phyloP scores from a whole-genome alignment of 2,888 invertebrate genomes.

The Megaustenia siamemsis region DNA sequence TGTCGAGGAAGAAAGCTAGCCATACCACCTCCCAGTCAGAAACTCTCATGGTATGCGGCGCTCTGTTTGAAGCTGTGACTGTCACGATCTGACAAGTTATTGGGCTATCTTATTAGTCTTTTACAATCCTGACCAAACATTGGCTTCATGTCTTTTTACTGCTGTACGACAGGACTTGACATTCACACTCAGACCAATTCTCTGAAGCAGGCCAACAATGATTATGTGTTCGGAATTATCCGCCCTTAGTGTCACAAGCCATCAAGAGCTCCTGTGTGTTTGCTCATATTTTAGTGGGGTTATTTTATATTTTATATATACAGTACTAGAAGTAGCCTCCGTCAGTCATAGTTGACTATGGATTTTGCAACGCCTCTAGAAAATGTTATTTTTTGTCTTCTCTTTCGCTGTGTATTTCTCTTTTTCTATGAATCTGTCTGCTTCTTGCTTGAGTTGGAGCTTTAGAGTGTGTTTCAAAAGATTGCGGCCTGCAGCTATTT shows the following conservation, averaged over 20 bases:
- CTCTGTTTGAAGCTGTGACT: background rate
- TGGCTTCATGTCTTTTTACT: background rate
- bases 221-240: background rate
- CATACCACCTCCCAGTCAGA: background rate
- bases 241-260: background rate
- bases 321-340: too few relatives aligned
- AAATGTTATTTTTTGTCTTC: too few relatives aligned
- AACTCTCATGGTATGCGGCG: background rate
- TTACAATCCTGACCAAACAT: slow-evolving; percentile 1
- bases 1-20: background rate
- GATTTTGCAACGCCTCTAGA: too few relatives aligned
- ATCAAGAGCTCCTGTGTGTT: too few relatives aligned
- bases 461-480: too few relatives aligned
- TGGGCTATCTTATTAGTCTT: slow-evolving; percentile 14
- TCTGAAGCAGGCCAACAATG: background rate
- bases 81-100: slow-evolving; percentile 11
- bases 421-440: too few relatives aligned
- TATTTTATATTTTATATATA: too few relatives aligned
- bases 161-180: background rate
- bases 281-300: too few relatives aligned
- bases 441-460: too few relatives aligned
- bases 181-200: background rate
- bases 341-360: too few relatives aligned
- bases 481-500: too few relatives aligned
- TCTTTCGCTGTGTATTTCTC: too few relatives aligned